Conservation (phyloP, 2,888 invertebrate species). For the Rhimphoctona megacephalus region DNA sequence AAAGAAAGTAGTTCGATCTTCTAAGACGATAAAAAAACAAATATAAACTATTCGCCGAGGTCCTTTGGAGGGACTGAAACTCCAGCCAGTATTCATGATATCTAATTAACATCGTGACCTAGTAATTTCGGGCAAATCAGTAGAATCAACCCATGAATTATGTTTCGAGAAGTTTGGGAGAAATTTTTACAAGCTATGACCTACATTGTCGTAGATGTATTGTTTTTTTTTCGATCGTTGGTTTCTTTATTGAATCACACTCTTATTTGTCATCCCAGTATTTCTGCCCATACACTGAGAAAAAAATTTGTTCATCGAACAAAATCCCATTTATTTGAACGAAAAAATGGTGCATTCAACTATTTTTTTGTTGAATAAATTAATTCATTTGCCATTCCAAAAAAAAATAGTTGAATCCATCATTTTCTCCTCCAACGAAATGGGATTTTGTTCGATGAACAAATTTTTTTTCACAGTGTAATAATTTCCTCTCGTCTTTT, state of each 20-base stretch:
- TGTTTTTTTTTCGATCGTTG: not conserved
- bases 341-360: too few species aligned
- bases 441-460: too few species aligned
- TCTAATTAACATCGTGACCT: conserved; percentile 61
- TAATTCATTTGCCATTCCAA: too few species aligned
- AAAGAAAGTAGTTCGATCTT: conserved; percentile 76
- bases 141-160: not conserved
- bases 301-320: too few species aligned
- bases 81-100: conserved; percentile 23
- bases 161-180: not conserved
- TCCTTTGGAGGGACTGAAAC: conserved; percentile 48
- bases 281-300: not conserved
- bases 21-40: conserved; percentile 72
- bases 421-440: too few species aligned
- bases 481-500: not conserved
- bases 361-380: too few species aligned
- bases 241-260: not conserved
- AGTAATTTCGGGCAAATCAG: conserved; percentile 35
- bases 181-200: not conserved
- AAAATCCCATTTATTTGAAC: too few species aligned
- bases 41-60: conserved; percentile 61
- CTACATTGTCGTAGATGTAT: not conserved
- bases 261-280: not conserved
- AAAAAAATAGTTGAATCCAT: too few species aligned
- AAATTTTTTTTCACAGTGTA: too few species aligned